Base-by-base conservation (phyloP, 2,797 vertebrate genomes). In the Chiroxiphia lanceolata region DNA sequence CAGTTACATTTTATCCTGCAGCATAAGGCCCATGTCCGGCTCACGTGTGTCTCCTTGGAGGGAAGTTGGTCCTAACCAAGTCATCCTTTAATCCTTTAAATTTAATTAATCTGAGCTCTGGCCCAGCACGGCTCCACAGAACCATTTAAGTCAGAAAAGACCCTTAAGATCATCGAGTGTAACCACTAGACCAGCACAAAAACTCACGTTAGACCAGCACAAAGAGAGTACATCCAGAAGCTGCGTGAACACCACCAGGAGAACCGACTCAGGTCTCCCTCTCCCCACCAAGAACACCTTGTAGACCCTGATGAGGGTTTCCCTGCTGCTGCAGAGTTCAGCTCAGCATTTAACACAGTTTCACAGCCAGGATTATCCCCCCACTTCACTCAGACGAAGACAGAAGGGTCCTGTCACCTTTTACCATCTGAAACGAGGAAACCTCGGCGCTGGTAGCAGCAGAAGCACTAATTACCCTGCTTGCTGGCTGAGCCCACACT, bases 71-170 rank as follows among this genome's bases (percentile, higher is more conserved):
- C 53, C 72, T 1, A 16, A 54, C 5, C 3, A 23, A 47, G 4
- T 6, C 69, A 79, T 18, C 59, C 47, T 50, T 68, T 75, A 75
- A 75, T 48, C 40, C 69, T 34, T 31, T 22, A 33, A 19, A 1
- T 33, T 65, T 67, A 64, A 84, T 56, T 84, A 65, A 54, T 8
- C 33, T 7, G 25, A 89, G 14, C 33, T 83, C 47, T 0, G 0
- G 45, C 19, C 0, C 0, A 36, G 29, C 71, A 47, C 1, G 0
- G 50, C 53, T 44, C 48, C 33, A 16, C 7, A 7, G 54, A 13
- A 10, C 3, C 34, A 10, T 29, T 56, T 1, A 10, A 50, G 70
- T 1, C 21, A 11, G 48, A 16, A 23, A 69, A 61, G 16, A 34
- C 11, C 69, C 68, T 45, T 16, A 20, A 64, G 34, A 36, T 42